These are phyloP conservation scores for Lutjanus argentimaculatus DNA, from an alignment of 2,797 vertebrate genomes.

Conservation along the genomic window DNA sequence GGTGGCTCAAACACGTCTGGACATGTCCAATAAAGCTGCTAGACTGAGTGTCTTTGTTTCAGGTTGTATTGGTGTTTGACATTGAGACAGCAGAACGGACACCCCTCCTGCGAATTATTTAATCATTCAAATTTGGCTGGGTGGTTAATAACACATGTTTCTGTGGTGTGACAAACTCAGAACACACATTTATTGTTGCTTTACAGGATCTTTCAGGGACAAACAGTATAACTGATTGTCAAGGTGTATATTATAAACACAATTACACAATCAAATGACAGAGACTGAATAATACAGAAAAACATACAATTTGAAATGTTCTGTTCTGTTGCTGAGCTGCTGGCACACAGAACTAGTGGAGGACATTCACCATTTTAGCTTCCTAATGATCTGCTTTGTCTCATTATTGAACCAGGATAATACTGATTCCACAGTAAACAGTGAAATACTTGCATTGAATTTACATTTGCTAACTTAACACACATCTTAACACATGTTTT, in stretches of 20 bases:
- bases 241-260: not conserved
- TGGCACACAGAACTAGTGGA: not conserved
- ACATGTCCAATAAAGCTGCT: too few species aligned
- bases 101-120: too few species aligned
- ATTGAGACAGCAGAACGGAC: too few species aligned
- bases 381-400: slow-evolving; percentile 15
- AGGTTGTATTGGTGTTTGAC: too few species aligned
- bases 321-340: slow-evolving; percentile 1
- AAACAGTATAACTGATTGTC: not conserved
- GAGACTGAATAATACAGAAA: not conserved
- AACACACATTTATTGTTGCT: too few species aligned
- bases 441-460: not conserved
- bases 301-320: slow-evolving; percentile 11
- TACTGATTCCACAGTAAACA: not conserved
- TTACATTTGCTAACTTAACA: too few species aligned
- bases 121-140: too few species aligned
- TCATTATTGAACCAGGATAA: slow-evolving; percentile 42
- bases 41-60: too few species aligned
- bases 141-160: too few species aligned
- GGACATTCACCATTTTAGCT: slow-evolving; percentile 10
- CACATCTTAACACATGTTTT: not conserved
- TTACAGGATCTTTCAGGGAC: too few species aligned
- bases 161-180: too few species aligned
- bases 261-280: not conserved
- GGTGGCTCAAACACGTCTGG: too few species aligned